These are phyloP conservation scores for Pseudolycoriella hygida DNA, from an alignment of 2,888 invertebrate species.

Conservation along the genomic window DNA sequence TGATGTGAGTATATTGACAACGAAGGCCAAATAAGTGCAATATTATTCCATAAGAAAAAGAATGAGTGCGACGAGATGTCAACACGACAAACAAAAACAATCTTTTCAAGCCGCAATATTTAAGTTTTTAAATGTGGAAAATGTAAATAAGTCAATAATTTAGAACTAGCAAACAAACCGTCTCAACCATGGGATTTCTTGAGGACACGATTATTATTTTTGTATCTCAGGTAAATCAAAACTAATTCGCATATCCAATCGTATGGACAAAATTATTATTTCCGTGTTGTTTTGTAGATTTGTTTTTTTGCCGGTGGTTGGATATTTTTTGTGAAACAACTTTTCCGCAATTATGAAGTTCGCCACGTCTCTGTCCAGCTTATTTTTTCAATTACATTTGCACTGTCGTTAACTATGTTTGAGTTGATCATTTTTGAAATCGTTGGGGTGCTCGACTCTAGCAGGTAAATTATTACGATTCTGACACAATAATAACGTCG, in stretches of 20 bases:
- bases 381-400: conserved; percentile 90
- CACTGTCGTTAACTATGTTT: conserved; percentile 96
- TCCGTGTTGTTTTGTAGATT: conserved; percentile 35
- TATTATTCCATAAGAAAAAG: too few species aligned
- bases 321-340: conserved; percentile 94
- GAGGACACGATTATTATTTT: conserved; percentile 71
- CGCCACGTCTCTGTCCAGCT: conserved; percentile 86
- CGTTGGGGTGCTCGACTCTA: conserved; percentile 76
- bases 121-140: too few species aligned
- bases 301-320: conserved; percentile 93
- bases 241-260: neutral
- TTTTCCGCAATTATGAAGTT: conserved; percentile 95
- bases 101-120: too few species aligned
- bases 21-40: too few species aligned
- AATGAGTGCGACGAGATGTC: too few species aligned
- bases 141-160: too few species aligned
- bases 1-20: too few species aligned
- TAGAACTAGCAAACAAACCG: too few species aligned
- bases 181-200: conserved; percentile 54
- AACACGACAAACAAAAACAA: too few species aligned
- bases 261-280: neutral
- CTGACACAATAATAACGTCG: too few species aligned
- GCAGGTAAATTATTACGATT: too few species aligned
- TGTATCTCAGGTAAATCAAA: conserved; percentile 48
- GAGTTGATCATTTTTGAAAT: conserved; percentile 99